Percentiles rank a stretch among this genome's conserved stretches.
phyloP scores from a whole-genome alignment of 2,888 invertebrate species.

The Omphaloscelis lunosa region DNA sequence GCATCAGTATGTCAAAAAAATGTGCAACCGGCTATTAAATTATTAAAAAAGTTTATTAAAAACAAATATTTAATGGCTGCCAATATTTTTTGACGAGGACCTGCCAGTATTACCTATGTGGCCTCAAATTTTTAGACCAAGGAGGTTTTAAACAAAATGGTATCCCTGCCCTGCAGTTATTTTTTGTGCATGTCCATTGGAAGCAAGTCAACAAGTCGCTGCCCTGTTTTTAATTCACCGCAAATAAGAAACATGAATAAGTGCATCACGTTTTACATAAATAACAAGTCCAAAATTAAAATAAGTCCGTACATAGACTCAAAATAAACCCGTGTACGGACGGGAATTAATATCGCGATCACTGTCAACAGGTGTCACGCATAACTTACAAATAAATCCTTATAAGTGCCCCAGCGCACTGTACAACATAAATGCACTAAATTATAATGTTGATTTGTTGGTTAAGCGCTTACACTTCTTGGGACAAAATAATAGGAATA shows the following conservation, averaged over 20 bases:
- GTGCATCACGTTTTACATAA: conserved; percentile 25
- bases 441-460: conserved; percentile 60
- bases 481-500: conserved; percentile 47
- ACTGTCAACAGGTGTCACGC: conserved; percentile 67
- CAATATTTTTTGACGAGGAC: not conserved
- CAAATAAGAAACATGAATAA: conserved; percentile 18
- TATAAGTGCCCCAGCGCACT: conserved; percentile 54
- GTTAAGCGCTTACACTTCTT: conserved; percentile 29
- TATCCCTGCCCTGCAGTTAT: not conserved
- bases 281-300: conserved; percentile 45
- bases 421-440: conserved; percentile 51
- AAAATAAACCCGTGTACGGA: conserved; percentile 56
- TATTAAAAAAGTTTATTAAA: not conserved
- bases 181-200: not conserved
- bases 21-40: not conserved
- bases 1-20: not conserved
- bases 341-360: conserved; percentile 62
- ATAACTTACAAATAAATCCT: conserved; percentile 66
- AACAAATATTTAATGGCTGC: conserved; percentile 6
- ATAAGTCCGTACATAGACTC: conserved; percentile 34
- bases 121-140: not conserved
- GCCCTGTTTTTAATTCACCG: conserved; percentile 9
- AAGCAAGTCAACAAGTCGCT: not conserved
- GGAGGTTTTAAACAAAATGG: not conserved
- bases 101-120: not conserved